Percentiles rank a stretch among this genome's conserved stretches.
Conservation (phyloP, 2,888 invertebrate genomes). For the Hemaris fuciformis region DNA sequence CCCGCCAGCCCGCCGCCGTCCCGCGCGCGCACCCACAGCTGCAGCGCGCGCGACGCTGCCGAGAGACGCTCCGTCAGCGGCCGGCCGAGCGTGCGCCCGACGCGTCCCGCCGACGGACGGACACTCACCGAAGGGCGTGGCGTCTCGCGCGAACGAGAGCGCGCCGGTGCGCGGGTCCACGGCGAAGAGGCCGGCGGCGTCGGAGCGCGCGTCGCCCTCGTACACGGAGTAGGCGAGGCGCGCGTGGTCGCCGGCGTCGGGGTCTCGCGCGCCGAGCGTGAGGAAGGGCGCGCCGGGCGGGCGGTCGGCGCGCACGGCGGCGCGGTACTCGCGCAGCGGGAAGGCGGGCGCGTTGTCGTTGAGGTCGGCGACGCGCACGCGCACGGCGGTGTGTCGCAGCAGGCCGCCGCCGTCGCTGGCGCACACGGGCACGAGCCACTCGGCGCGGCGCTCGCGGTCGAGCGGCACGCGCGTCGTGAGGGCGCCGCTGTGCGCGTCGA, state of each 20-base stretch:
- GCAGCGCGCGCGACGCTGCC: constrained; percentile 88
- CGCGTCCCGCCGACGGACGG: neutral
- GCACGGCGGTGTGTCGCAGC: constrained; percentile 87
- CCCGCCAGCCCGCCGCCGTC: constrained; percentile 91
- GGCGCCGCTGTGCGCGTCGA: constrained; percentile 87
- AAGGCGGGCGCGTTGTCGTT: constrained; percentile 93
- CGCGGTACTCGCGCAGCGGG: constrained; percentile 88
- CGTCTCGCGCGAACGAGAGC: constrained; percentile 84
- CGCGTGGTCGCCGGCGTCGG: constrained; percentile 88
- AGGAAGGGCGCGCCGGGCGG: constrained; percentile 60
- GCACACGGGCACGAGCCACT: constrained; percentile 85
- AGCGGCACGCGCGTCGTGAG: constrained; percentile 85
- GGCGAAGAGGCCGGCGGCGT: constrained; percentile 85
- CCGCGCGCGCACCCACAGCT: constrained; percentile 93
- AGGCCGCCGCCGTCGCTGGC: constrained; percentile 92
- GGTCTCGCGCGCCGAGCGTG: constrained; percentile 84
- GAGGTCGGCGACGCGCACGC: constrained; percentile 90
- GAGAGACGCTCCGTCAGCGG: constrained; percentile 65
- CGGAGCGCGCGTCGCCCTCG: constrained; percentile 77
- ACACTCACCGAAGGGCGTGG: constrained; percentile 71
- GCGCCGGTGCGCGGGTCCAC: constrained; percentile 89
- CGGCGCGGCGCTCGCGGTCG: constrained; percentile 86
- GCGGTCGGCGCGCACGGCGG: constrained; percentile 82
- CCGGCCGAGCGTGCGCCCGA: neutral
- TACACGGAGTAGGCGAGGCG: constrained; percentile 89